Evolutionary conservation across 2,888 invertebrate genomes (phyloP).

Genomic region (Stenodema calcarata): DNA sequence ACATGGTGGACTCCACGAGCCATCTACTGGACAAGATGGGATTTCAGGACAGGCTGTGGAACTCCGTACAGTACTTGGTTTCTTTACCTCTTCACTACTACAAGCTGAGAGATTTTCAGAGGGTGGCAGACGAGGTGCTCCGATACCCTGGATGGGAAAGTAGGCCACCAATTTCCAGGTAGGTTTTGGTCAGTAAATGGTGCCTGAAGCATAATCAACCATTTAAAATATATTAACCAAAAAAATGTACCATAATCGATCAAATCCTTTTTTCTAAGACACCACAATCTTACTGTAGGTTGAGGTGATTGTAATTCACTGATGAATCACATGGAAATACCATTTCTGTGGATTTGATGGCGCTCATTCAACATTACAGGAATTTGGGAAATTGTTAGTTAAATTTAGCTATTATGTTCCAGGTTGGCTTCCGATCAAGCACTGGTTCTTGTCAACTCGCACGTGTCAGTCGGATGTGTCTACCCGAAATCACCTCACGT

Average conservation of each 20-base stretch:
- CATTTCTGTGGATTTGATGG: no score
- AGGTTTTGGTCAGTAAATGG: no score
- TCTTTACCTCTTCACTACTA: conserved; percentile 32
- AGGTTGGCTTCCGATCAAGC: conserved; percentile 52
- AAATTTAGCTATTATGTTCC: not conserved
- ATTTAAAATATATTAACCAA: no score
- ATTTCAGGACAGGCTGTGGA: conserved; percentile 22
- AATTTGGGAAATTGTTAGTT: no score
- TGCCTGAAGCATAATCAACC: no score
- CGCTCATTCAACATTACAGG: no score
- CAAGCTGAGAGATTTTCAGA: conserved; percentile 52
- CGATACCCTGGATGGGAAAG: conserved; percentile 24
- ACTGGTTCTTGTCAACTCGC: conserved; percentile 53
- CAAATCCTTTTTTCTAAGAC: no score
- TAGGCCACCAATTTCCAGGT: conserved; percentile 27
- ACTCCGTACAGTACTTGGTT: not conserved
- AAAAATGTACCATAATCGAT: no score
- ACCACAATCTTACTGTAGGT: no score
- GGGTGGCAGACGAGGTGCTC: not conserved
- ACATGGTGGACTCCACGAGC: conserved; percentile 16
- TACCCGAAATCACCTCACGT: conserved; percentile 1
- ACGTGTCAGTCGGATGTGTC: conserved; percentile 38
- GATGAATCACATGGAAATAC: no score
- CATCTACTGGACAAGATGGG: conserved; percentile 18
- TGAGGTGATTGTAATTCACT: no score